A percentile compares a stretch with the other conserved stretches of the same genome.
Evolutionary conservation across 2,888 invertebrate species (phyloP).

Genomic region (Helleia helle): DNA sequence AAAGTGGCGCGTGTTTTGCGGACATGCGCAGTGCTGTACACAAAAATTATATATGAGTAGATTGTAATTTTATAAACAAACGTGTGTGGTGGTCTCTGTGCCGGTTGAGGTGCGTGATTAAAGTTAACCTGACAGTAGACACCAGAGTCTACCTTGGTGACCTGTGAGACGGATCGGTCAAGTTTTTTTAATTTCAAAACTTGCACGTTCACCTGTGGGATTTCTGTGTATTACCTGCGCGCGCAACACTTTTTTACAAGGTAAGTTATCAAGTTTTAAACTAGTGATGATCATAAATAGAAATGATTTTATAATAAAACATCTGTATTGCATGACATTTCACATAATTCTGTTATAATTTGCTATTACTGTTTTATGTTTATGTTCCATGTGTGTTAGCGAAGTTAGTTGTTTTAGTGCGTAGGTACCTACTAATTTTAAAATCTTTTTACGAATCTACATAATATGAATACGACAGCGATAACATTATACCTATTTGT

Average conservation of each 20-base stretch:
- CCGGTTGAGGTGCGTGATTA: too few relatives aligned
- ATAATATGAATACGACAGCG: too few relatives aligned
- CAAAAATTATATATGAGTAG: conserved; percentile 60
- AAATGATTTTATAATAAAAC: too few relatives aligned
- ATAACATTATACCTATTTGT: too few relatives aligned
- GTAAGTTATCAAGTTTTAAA: conserved; percentile 33
- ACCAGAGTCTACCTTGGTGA: conserved; percentile 32
- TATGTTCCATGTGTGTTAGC: not conserved
- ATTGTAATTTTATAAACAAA: conserved; percentile 68
- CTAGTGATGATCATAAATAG: too few relatives aligned
- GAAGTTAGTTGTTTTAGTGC: not conserved
- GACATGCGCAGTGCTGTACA: conserved; percentile 63
- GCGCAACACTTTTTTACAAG: conserved; percentile 62
- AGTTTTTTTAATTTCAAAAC: conserved; percentile 42
- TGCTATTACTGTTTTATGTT: too few relatives aligned
- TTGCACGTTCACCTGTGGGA: conserved; percentile 66
- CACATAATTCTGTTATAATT: too few relatives aligned
- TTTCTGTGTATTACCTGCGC: conserved; percentile 66
- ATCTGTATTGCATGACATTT: too few relatives aligned
- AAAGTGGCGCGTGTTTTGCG: conserved; percentile 61
- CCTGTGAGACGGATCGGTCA: conserved; percentile 25
- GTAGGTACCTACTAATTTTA: too few relatives aligned
- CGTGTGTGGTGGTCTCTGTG: conserved; percentile 43
- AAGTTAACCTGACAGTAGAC: too few relatives aligned
- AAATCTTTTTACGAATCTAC: too few relatives aligned